Evolutionary conservation across 2,888 invertebrate genomes (phyloP).

Genomic region (Pycnomerus fuliginosus): DNA sequence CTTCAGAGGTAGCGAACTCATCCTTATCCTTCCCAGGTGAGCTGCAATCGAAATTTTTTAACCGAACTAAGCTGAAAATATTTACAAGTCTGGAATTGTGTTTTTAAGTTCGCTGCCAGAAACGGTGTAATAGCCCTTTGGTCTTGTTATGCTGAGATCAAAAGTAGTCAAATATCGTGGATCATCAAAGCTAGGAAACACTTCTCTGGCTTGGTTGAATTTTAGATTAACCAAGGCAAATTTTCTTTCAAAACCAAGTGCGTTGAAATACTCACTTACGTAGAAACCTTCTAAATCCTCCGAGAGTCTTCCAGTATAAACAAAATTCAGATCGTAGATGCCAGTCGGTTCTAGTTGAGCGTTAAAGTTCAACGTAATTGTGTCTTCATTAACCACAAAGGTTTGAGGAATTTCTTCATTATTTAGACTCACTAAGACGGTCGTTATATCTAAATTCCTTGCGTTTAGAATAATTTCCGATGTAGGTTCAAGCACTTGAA

Average conservation of each 20-base stretch:
- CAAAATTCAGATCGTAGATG: not conserved
- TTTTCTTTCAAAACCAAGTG: slow-evolving; percentile 43
- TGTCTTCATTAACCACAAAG: no score
- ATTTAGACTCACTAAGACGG: not conserved
- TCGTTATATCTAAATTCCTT: not conserved
- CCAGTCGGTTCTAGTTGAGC: no score
- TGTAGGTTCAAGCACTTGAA: no score
- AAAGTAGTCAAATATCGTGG: slow-evolving; percentile 52
- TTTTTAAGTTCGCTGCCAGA: no score
- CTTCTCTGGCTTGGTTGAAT: slow-evolving; percentile 63
- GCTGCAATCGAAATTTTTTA: no score
- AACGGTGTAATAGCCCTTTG: no score
- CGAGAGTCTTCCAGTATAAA: not conserved
- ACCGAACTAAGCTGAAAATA: no score
- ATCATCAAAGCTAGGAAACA: slow-evolving; percentile 76
- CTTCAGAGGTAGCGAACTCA: slow-evolving; percentile 5
- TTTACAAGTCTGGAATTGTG: no score
- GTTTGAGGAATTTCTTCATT: not conserved
- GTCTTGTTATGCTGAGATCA: slow-evolving; percentile 57
- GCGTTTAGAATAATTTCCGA: not conserved
- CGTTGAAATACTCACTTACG: not conserved
- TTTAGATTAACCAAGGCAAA: slow-evolving; percentile 66
- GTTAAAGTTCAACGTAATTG: no score
- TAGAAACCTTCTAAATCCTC: slow-evolving; percentile 4
- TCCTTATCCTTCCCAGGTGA: no score